These are phyloP conservation scores for Thunnus maccoyii DNA, from an alignment of 2,113 vertebrate genomes.

Conservation along the genomic window DNA sequence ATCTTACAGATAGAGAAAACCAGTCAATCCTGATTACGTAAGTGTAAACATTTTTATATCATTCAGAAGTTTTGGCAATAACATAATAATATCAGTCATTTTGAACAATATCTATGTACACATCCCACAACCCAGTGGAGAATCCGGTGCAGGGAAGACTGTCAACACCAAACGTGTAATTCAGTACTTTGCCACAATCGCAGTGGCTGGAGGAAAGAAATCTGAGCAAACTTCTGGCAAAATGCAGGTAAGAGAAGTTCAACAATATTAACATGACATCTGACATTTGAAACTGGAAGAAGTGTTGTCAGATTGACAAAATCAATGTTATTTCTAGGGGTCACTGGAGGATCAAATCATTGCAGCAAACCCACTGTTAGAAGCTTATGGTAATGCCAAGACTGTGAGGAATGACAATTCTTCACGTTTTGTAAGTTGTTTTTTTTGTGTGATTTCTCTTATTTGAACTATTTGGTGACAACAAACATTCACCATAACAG, in stretches of 20 bases:
- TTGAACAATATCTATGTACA: slow-evolving; percentile 25
- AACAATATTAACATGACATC: slow-evolving; percentile 37
- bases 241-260: slow-evolving; percentile 83
- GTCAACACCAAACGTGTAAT: slow-evolving; percentile 97
- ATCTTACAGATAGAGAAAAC: slow-evolving; percentile 86
- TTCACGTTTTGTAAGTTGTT: slow-evolving; percentile 88
- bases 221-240: slow-evolving; percentile 72
- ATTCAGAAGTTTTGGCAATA: background rate
- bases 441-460: background rate
- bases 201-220: slow-evolving; percentile 86
- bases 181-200: slow-evolving; percentile 98
- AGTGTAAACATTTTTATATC: slow-evolving; percentile 50
- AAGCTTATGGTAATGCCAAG: slow-evolving; percentile 92
- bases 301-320: background rate
- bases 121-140: slow-evolving; percentile 84
- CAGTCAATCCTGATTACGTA: slow-evolving; percentile 92
- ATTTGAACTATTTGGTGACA: slow-evolving; percentile 39
- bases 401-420: slow-evolving; percentile 93
- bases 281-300: background rate
- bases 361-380: slow-evolving; percentile 85
- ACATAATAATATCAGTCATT: slow-evolving; percentile 5
- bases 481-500: background rate
- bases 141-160: slow-evolving; percentile 97
- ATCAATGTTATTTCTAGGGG: slow-evolving; percentile 81
- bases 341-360: slow-evolving; percentile 90